Percentiles rank a stretch among this genome's conserved stretches.
phyloP scores from a whole-genome alignment of 2,888 invertebrate genomes.

The Meandrusa payeni region DNA sequence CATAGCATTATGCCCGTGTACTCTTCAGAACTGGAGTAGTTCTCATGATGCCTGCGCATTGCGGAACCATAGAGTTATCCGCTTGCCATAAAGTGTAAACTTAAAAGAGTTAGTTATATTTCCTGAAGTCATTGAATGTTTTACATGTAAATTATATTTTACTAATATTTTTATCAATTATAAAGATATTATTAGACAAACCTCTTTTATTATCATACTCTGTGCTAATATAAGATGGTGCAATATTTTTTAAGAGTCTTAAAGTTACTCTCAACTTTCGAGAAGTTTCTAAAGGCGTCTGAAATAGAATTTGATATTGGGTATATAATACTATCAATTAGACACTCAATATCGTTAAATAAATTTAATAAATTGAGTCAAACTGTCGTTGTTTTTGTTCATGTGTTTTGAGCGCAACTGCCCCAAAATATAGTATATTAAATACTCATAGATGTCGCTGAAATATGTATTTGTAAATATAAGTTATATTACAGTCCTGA shows the following conservation, averaged over 20 bases:
- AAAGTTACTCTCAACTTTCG: constrained; percentile 6
- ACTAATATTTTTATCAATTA: neutral
- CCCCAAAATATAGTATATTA: no score
- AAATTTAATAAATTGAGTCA: no score
- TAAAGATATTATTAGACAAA: constrained; percentile 5
- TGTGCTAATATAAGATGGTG: constrained; percentile 22
- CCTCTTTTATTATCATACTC: constrained; percentile 19
- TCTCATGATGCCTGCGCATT: no score
- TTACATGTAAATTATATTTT: constrained; percentile 7
- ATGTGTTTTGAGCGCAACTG: no score
- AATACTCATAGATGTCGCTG: constrained; percentile 32
- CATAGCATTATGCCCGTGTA: neutral
- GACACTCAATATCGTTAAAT: no score
- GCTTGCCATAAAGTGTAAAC: constrained; percentile 20
- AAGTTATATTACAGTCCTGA: constrained; percentile 37
- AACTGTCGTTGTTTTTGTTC: no score
- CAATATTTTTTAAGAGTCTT: constrained; percentile 2
- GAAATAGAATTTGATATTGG: neutral
- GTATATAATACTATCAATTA: no score
- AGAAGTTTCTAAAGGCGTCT: constrained; percentile 4
- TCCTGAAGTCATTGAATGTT: constrained; percentile 14
- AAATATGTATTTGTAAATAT: constrained; percentile 57
- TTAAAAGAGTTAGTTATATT: constrained; percentile 1
- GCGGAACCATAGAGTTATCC: constrained; percentile 2
- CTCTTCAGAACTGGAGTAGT: no score